phyloP scores from a whole-genome alignment of 2,113 vertebrate genomes.

The Lethenteron camtschaticum region DNA sequence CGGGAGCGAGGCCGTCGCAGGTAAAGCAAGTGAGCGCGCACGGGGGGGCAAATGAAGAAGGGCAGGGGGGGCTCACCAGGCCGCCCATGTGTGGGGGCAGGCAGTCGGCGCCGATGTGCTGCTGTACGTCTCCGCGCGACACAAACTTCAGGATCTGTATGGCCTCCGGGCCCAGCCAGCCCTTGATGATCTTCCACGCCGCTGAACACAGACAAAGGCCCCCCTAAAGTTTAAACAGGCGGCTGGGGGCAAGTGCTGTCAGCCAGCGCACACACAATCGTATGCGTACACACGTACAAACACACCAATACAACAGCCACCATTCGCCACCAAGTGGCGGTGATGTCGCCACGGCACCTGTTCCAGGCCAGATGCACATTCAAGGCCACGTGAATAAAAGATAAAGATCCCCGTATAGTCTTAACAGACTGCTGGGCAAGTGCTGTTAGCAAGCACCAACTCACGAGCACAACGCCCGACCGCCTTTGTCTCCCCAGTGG shows the following conservation, averaged over 20 bases:
- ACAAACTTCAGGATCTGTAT: conserved; percentile 67
- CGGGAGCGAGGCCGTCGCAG: too few relatives aligned
- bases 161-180: conserved; percentile 79
- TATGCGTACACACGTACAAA: neutral
- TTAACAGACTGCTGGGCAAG: too few relatives aligned
- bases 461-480: too few relatives aligned
- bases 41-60: too few relatives aligned
- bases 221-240: neutral
- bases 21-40: too few relatives aligned
- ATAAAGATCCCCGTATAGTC: too few relatives aligned
- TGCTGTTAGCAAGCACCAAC: too few relatives aligned
- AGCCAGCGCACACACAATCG: neutral
- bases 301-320: neutral
- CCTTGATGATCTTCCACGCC: conserved; percentile 85
- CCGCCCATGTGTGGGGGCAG: conserved; percentile 77
- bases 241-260: conserved; percentile 6
- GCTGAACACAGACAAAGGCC: conserved; percentile 26
- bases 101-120: conserved; percentile 47
- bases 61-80: conserved; percentile 34
- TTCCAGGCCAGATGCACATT: too few relatives aligned
- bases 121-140: conserved; percentile 47
- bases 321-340: too few relatives aligned
- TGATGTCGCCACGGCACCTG: too few relatives aligned
- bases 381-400: too few relatives aligned
- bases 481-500: too few relatives aligned